These are phyloP conservation scores for Rhogogaster chlorosoma DNA, from an alignment of 2,888 invertebrate genomes.

Conservation along the genomic window DNA sequence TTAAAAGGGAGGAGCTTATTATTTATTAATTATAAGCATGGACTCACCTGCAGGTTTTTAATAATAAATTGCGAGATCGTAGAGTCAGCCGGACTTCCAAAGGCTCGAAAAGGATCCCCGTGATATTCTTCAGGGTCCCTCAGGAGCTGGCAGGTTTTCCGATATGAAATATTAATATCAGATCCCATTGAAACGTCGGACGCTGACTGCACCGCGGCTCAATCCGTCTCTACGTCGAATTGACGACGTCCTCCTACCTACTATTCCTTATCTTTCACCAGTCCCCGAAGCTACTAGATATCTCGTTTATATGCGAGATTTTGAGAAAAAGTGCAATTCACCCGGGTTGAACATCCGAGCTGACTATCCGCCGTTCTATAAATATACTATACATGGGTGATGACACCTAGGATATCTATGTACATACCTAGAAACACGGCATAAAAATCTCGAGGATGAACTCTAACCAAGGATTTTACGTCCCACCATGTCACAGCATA, in stretches of 20 bases:
- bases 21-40: conserved; percentile 33
- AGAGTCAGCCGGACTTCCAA: background rate
- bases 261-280: background rate
- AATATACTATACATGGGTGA: conserved; percentile 20
- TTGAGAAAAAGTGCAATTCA: conserved; percentile 12
- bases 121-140: background rate
- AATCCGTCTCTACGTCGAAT: conserved; percentile 22
- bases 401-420: background rate
- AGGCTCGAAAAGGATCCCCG: background rate
- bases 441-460: conserved; percentile 30
- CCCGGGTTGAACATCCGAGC: background rate
- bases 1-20: conserved; percentile 12
- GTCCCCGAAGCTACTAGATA: conserved; percentile 5
- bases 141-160: conserved; percentile 38
- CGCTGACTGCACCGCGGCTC: background rate
- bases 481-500: background rate
- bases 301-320: conserved; percentile 45
- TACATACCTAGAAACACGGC: background rate
- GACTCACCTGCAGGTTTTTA: background rate
- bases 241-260: background rate
- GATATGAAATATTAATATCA: conserved; percentile 44
- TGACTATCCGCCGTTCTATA: background rate
- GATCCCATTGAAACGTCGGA: conserved; percentile 37
- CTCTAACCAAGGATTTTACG: background rate
- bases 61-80: conserved; percentile 21